Conservation (phyloP, 1,140 invertebrate genomes). For the Stenopsyche tienmushanensis region DNA sequence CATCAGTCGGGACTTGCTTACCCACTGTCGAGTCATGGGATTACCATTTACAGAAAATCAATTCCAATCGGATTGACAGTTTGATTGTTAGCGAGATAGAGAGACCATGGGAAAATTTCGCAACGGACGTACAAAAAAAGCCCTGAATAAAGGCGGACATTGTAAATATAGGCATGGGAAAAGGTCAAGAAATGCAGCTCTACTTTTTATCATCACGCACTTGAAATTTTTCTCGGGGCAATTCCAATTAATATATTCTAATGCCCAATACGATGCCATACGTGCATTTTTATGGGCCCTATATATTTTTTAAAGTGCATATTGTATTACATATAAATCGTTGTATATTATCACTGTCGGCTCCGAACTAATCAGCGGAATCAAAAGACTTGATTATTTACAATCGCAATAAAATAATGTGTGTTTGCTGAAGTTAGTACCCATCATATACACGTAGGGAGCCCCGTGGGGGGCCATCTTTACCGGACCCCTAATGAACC, state of each 20-base stretch:
- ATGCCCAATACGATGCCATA: too few species aligned
- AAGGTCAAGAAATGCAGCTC: neutral
- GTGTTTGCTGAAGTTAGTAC: too few species aligned
- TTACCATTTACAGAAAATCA: conserved; percentile 13
- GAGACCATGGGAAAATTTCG: conserved; percentile 6
- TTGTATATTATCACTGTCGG: neutral
- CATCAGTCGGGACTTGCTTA: too few species aligned
- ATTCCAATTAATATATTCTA: neutral
- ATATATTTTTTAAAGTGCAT: too few species aligned
- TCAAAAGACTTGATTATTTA: neutral
- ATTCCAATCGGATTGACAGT: conserved; percentile 9
- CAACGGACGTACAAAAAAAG: neutral
- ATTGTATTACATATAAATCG: too few species aligned
- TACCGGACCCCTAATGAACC: neutral
- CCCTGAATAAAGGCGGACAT: neutral
- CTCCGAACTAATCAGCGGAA: neutral
- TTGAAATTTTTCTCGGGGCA: neutral
- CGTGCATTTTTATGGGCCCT: too few species aligned
- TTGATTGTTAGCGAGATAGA: conserved; percentile 9
- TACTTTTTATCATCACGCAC: neutral
- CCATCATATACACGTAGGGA: neutral
- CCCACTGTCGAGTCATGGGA: conserved; percentile 9
- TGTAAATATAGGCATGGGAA: neutral
- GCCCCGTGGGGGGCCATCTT: neutral
- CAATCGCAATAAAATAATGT: neutral